phyloP scores from a whole-genome alignment of 2,888 invertebrate species.

The Drosophila koepferae region DNA sequence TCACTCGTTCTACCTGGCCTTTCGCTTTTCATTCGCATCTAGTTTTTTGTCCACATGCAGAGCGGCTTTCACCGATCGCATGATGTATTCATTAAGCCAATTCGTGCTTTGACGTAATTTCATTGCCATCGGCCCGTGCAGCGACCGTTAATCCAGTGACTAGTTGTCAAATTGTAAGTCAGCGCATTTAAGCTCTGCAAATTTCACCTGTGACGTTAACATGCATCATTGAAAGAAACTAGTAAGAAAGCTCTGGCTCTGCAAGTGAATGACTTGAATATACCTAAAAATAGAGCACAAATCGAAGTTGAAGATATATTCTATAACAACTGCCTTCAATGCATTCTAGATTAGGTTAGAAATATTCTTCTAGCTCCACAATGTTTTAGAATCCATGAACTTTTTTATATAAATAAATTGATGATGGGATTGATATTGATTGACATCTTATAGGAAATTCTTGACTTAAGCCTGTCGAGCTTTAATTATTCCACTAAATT shows the following conservation, averaged over 20 bases:
- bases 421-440: neutral
- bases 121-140: constrained; percentile 20
- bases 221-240: neutral
- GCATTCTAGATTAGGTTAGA: too few species aligned
- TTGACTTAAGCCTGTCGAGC: neutral
- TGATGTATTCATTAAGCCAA: constrained; percentile 37
- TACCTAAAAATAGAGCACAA: neutral
- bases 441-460: too few species aligned
- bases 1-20: constrained; percentile 22
- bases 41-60: constrained; percentile 6
- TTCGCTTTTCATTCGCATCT: constrained; percentile 19
- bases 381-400: neutral
- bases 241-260: constrained; percentile 3
- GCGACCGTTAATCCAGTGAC: constrained; percentile 14
- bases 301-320: too few species aligned
- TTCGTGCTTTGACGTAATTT: constrained; percentile 33
- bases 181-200: constrained; percentile 19
- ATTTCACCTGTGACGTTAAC: constrained; percentile 21
- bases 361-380: neutral
- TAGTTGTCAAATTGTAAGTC: constrained; percentile 27
- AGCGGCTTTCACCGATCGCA: constrained; percentile 36
- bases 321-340: neutral
- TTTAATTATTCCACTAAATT: neutral
- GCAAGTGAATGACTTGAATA: neutral
- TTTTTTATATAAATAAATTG: too few species aligned